Conservation (phyloP, 2,797 vertebrate genomes). For the Sparidentex hasta region DNA sequence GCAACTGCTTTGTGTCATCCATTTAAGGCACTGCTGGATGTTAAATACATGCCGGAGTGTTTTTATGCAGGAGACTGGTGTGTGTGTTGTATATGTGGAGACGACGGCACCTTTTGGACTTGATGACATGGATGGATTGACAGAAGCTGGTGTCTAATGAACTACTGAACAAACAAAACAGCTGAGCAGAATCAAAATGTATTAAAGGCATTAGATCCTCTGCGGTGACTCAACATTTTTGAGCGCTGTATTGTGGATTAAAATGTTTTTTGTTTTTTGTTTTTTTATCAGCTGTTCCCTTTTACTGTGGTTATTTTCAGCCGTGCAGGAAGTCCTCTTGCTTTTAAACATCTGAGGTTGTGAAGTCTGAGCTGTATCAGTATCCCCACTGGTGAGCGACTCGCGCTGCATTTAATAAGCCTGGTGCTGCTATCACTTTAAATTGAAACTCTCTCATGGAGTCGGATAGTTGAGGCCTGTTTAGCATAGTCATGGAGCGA, state of each 20-base stretch:
- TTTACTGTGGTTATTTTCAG: background rate
- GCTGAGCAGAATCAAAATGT: background rate
- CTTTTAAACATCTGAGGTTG: background rate
- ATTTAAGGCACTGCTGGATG: background rate
- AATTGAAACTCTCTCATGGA: background rate
- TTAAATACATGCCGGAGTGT: background rate
- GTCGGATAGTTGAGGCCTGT: conserved; percentile 7
- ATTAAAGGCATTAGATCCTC: background rate
- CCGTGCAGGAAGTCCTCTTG: background rate
- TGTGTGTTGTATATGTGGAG: background rate
- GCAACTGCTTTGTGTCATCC: too few relatives aligned
- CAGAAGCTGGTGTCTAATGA: background rate
- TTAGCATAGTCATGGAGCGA: background rate
- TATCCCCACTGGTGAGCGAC: background rate
- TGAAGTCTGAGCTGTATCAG: background rate
- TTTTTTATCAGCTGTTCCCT: background rate
- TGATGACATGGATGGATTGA: background rate
- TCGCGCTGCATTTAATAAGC: background rate
- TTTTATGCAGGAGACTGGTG: background rate
- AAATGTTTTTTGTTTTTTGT: background rate
- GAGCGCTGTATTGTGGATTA: background rate
- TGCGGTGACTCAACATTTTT: background rate
- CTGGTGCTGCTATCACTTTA: background rate
- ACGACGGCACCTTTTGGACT: background rate
- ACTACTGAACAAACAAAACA: background rate